These are phyloP conservation scores for Proteles cristata DNA, from an alignment of 2,113 vertebrate genomes.

Conservation along the genomic window DNA sequence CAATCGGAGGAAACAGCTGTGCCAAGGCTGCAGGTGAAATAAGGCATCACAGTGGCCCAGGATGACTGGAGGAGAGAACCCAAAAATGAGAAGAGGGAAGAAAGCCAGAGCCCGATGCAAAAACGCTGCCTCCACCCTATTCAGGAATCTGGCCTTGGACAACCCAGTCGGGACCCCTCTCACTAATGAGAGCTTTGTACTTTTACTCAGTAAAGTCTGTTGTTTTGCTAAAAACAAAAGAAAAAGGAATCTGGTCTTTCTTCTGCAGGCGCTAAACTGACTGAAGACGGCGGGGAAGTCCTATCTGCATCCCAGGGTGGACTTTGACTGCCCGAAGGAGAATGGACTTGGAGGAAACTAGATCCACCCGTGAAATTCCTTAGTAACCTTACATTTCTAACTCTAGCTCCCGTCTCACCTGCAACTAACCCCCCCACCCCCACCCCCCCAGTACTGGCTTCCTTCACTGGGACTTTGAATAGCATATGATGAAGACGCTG, in stretches of 20 bases:
- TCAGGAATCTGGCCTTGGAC: background rate
- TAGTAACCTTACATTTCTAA: background rate
- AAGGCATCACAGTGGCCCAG: background rate
- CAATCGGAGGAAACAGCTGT: background rate
- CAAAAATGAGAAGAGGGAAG: background rate
- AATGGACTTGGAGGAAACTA: background rate
- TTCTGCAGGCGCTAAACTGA: background rate
- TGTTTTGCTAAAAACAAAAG: too few species aligned
- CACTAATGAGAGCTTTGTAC: too few species aligned
- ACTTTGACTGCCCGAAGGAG: background rate
- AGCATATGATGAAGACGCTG: background rate
- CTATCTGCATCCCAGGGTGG: background rate
- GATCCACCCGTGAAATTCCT: background rate
- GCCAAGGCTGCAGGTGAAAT: background rate
- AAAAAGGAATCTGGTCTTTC: too few species aligned
- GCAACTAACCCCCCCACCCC: background rate
- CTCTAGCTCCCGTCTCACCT: background rate
- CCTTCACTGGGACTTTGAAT: background rate
- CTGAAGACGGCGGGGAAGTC: background rate
- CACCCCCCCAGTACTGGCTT: background rate
- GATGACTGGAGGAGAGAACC: rapidly evolving
- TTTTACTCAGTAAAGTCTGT: too few species aligned
- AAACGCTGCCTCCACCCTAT: background rate
- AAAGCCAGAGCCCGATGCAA: background rate
- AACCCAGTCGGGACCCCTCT: too few species aligned